Conservation (phyloP, 1,140 invertebrate genomes). For the Dreissena polymorpha region DNA sequence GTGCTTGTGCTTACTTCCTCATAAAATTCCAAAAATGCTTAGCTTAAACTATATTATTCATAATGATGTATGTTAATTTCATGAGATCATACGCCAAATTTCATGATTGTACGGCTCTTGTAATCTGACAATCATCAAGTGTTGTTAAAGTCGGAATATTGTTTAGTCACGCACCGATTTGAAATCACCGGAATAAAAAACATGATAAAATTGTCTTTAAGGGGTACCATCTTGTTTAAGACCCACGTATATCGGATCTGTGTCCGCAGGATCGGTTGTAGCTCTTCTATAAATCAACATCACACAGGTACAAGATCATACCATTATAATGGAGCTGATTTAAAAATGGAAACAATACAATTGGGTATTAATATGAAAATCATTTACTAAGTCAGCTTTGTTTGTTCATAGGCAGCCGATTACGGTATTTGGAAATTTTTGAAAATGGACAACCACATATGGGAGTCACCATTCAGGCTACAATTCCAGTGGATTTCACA, state of each 20-base stretch:
- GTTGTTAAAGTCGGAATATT: no score
- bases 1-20: not conserved
- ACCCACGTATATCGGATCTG: slow-evolving; percentile 10
- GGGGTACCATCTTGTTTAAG: not conserved
- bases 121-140: no score
- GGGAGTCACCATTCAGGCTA: slow-evolving; percentile 38
- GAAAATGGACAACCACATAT: slow-evolving; percentile 24
- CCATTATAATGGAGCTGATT: no score
- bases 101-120: no score
- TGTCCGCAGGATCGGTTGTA: slow-evolving; percentile 28
- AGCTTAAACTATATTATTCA: no score
- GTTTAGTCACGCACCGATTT: no score
- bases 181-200: no score
- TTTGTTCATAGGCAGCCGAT: slow-evolving; percentile 14
- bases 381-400: no score
- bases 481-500: slow-evolving; percentile 44
- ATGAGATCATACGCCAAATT: no score
- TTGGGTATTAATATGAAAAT: no score
- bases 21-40: not conserved
- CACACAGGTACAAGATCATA: slow-evolving; percentile 2
- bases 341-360: no score
- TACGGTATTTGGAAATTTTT: slow-evolving; percentile 27
- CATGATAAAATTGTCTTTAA: not conserved
- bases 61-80: no score
- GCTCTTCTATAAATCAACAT: slow-evolving; percentile 34